phyloP scores from a whole-genome alignment of 2,797 vertebrate genomes.

The Phataginus tricuspis region DNA sequence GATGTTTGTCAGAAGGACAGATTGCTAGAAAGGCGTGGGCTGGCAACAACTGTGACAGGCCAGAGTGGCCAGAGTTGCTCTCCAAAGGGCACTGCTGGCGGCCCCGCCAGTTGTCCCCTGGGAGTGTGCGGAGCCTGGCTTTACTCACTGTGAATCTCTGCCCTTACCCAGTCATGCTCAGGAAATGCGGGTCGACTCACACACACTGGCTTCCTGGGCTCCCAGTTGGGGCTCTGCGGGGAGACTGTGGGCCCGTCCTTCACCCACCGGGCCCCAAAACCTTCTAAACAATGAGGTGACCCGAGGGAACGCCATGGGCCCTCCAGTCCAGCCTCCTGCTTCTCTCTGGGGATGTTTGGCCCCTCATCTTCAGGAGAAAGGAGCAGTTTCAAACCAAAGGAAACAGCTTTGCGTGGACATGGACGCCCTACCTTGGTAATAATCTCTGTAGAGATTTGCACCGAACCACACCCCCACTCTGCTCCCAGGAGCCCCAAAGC shows the following conservation, averaged over 20 bases:
- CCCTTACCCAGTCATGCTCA: accelerated
- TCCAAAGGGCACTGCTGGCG: accelerated
- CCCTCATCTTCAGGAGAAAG: not conserved
- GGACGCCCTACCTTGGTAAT: accelerated
- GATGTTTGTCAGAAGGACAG: not conserved
- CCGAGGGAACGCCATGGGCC: accelerated
- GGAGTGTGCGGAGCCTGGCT: too few species aligned
- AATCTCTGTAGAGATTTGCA: not conserved
- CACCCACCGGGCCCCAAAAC: not conserved
- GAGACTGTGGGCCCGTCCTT: accelerated
- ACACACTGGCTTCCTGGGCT: too few species aligned
- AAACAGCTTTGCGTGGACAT: accelerated
- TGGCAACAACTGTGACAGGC: accelerated
- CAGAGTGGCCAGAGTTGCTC: not conserved
- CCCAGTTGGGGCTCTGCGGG: not conserved
- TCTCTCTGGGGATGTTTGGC: accelerated
- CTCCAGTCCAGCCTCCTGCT: accelerated
- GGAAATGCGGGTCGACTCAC: not conserved
- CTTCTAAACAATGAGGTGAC: not conserved
- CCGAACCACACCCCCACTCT: not conserved
- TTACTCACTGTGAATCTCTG: not conserved
- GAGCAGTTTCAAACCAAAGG: not conserved
- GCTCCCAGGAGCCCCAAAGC: not conserved
- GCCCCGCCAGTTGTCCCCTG: accelerated
- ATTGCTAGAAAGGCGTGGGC: accelerated